phyloP scores from a whole-genome alignment of 2,797 vertebrate species.

The Chaenodraco wilsoni region DNA sequence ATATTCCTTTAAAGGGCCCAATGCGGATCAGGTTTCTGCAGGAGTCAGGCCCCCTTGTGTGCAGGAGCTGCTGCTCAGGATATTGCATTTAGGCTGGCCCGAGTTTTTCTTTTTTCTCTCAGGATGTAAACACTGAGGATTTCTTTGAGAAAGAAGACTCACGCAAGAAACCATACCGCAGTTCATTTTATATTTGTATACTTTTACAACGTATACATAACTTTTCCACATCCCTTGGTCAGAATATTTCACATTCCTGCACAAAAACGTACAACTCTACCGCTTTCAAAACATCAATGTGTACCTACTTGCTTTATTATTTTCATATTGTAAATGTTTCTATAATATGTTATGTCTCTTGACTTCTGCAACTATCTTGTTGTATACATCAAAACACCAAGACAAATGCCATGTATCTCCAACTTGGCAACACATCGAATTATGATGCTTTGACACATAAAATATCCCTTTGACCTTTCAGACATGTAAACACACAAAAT shows the following conservation, averaged over 20 bases:
- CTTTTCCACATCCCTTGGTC: neutral
- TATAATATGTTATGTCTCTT: neutral
- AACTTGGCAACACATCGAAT: neutral
- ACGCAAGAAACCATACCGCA: neutral
- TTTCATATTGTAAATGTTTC: neutral
- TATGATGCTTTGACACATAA: neutral
- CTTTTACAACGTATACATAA: neutral
- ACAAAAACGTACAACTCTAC: neutral
- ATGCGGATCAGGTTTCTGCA: constrained; percentile 78
- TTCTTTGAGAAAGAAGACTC: constrained; percentile 17
- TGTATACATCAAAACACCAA: neutral
- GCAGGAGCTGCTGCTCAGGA: constrained; percentile 71
- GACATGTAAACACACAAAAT: neutral
- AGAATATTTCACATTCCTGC: neutral
- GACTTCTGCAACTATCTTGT: neutral
- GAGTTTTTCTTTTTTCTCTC: constrained; percentile 43
- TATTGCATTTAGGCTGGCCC: constrained; percentile 72
- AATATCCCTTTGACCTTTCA: neutral
- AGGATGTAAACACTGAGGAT: constrained; percentile 58
- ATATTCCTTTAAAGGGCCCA: constrained; percentile 86
- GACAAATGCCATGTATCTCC: neutral
- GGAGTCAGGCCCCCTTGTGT: constrained; percentile 70
- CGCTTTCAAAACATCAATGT: neutral
- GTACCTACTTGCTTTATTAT: neutral
- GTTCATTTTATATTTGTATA: neutral